phyloP scores from a whole-genome alignment of 2,797 vertebrate genomes.

The Semotilus atromaculatus region DNA sequence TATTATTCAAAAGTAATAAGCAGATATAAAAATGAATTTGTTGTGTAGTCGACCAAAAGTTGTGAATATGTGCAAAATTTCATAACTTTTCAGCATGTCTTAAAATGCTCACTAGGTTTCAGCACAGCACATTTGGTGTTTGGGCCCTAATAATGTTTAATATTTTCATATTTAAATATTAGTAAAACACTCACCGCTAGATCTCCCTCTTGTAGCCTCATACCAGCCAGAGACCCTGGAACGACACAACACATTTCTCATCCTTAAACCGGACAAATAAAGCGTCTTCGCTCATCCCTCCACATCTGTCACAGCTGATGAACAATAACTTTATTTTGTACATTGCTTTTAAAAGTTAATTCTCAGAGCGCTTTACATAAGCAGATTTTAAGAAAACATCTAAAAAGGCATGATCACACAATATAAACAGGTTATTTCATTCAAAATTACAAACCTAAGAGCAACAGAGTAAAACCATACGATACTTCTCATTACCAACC shows the following conservation, averaged over 20 bases:
- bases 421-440: too few species aligned
- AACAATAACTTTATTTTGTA: too few species aligned
- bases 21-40: neutral
- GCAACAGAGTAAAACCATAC: too few species aligned
- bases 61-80: neutral
- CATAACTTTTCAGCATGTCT: neutral
- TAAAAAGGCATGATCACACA: too few species aligned
- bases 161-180: neutral
- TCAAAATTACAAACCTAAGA: too few species aligned
- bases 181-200: conserved; percentile 83
- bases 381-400: too few species aligned
- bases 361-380: too few species aligned
- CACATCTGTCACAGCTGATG: too few species aligned
- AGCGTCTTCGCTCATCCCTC: neutral
- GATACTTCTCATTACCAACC: too few species aligned
- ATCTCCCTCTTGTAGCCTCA: conserved; percentile 91
- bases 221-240: conserved; percentile 92
- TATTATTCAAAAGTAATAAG: neutral
- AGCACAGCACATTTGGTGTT: neutral
- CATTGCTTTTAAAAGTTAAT: too few species aligned
- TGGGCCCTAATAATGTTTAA: neutral
- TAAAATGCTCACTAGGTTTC: neutral
- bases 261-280: neutral
- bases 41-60: neutral
- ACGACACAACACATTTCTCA: conserved; percentile 35